A percentile compares a stretch with the other conserved stretches of the same genome.
phyloP scores from a whole-genome alignment of 2,113 vertebrate genomes.

The Pluvialis apricaria region DNA sequence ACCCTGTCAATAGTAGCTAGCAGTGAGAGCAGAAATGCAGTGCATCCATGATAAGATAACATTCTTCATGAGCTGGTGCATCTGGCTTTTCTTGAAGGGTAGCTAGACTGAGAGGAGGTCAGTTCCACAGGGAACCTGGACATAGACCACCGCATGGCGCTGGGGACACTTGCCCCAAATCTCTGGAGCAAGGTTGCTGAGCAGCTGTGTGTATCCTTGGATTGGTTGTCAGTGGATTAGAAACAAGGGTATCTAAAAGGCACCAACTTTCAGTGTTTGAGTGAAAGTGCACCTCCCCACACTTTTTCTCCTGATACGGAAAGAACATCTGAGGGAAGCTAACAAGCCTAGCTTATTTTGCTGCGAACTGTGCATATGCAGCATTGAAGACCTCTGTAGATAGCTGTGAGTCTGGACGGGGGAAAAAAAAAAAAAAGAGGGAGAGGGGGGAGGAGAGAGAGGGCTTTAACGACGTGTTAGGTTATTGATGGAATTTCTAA shows the following conservation, averaged over 20 bases:
- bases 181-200: not conserved
- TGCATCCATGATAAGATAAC: not conserved
- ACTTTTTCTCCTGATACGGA: not conserved
- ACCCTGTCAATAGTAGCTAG: not conserved
- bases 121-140: not conserved
- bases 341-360: conserved; percentile 31
- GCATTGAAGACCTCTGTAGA: not conserved
- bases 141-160: rapidly evolving
- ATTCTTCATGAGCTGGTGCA: not conserved
- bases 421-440: not conserved
- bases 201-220: not conserved
- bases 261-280: rapidly evolving
- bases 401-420: not conserved
- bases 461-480: not conserved
- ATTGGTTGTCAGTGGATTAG: not conserved
- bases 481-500: conserved; percentile 29
- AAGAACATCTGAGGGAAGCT: not conserved
- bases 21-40: not conserved
- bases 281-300: not conserved
- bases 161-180: not conserved
- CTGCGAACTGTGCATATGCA: not conserved
- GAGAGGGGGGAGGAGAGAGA: not conserved
- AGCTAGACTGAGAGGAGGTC: not conserved
- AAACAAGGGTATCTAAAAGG: not conserved
- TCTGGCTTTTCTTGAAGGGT: not conserved